phyloP scores from a whole-genome alignment of 1,140 invertebrate species.

The Aphaenogaster rudis region DNA sequence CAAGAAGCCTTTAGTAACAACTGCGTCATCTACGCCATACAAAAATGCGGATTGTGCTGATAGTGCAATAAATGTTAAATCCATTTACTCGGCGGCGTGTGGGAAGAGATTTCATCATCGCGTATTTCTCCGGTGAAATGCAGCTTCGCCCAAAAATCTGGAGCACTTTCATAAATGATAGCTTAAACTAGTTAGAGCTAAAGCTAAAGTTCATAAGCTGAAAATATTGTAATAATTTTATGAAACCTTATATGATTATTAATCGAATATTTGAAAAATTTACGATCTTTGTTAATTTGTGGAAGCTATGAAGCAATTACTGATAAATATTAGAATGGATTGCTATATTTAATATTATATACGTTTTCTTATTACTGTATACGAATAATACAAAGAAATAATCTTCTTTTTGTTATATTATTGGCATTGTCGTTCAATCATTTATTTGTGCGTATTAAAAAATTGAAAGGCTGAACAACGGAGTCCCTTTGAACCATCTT shows the following conservation, averaged over 20 bases:
- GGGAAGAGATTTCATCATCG: slow-evolving; percentile 43
- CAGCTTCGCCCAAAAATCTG: slow-evolving; percentile 24
- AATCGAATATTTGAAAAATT: neutral
- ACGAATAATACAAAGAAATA: neutral
- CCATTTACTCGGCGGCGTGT: slow-evolving; percentile 16
- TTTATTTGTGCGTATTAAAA: slow-evolving; percentile 14
- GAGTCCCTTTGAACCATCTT: neutral
- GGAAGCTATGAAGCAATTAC: neutral
- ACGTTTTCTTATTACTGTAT: neutral
- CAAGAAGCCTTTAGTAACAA: slow-evolving; percentile 35
- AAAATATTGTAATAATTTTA: slow-evolving; percentile 13
- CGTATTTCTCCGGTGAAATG: slow-evolving; percentile 29
- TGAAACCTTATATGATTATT: neutral
- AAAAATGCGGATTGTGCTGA: slow-evolving; percentile 31
- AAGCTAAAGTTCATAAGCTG: neutral
- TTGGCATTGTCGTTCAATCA: neutral
- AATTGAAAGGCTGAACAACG: neutral
- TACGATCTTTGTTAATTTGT: neutral
- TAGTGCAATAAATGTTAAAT: slow-evolving; percentile 47
- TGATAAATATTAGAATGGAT: neutral
- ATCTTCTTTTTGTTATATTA: neutral
- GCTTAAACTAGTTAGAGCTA: slow-evolving; percentile 2
- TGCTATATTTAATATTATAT: neutral
- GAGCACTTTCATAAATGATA: slow-evolving; percentile 45
- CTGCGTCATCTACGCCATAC: neutral